Conservation (phyloP, 2,113 vertebrate genomes). For the Columbina picui region DNA sequence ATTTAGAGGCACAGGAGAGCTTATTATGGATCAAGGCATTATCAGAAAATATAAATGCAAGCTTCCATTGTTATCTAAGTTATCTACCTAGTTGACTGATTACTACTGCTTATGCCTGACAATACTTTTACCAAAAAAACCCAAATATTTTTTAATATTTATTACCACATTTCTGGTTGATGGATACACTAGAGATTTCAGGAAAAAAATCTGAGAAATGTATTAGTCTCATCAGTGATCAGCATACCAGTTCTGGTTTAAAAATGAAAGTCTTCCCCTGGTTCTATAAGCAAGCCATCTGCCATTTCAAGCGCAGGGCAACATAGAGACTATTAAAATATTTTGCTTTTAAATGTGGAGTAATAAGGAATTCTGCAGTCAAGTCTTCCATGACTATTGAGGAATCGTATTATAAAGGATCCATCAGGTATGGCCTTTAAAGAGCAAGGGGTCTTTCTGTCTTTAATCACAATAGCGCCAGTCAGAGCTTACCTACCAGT, state of each 20-base stretch:
- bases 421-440: not conserved
- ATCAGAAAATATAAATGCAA: not conserved
- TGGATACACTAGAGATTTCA: not conserved
- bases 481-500: not conserved
- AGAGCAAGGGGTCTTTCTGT: not conserved
- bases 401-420: not conserved
- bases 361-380: not conserved
- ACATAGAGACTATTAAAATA: not conserved
- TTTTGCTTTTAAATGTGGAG: not conserved
- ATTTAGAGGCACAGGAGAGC: not conserved
- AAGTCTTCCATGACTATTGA: not conserved
- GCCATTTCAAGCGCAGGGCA: not conserved
- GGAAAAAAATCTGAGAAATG: not conserved
- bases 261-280: not conserved
- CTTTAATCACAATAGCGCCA: not conserved
- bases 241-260: not conserved
- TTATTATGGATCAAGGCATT: not conserved
- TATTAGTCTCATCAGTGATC: not conserved
- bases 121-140: not conserved
- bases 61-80: not conserved
- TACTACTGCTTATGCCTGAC: not conserved
- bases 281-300: not conserved
- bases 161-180: not conserved
- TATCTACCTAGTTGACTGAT: not conserved
- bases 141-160: not conserved